Evolutionary conservation across 1,140 invertebrate species (phyloP), one percentile per base, ranked within the genome.

Genomic region (Bombus pyrosoma): DNA sequence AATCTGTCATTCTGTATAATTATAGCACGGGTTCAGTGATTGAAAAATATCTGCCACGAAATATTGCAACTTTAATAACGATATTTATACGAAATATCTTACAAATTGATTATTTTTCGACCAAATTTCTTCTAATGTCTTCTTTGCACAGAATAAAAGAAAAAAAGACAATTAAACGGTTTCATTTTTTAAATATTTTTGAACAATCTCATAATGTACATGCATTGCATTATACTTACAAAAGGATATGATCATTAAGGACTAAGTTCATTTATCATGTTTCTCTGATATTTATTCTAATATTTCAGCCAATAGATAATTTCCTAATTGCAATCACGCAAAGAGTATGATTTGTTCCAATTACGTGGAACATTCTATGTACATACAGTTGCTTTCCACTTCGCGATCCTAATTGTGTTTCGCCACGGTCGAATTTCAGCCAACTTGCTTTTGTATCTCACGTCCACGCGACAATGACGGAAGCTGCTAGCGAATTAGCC

Each of bases 361-460:
- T 68, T 68, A 10, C 66, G 18, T 25, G 34, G 4, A 12, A 34
- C 22, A 4, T 18, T 34, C 9, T 34, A 8, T 37, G 13, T 53
- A 75, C 15, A 25, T n/a, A 37, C 75, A 62, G 34, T n/a, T 25
- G 57, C 57, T 64, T 78, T 18, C 28, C 71, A 47, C n/a, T 73
- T 13, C 34, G 13, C 28, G 34, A 25, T 39, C 25, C 32, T 64
- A 37, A 62, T 62, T 37, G 57, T n/a, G 74, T 43, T 37, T 47
- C 28, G 71, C n/a, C 39, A n/a, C 39, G n/a, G 37, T 64, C 76
- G 25, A 41, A 37, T 39, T 64, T 77, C 28, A 25, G 37, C 28
- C 28, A 34, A 59, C 75, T 77, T 64, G 76, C 76, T 64, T 39
- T 78, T 43, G n/a, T 78, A n/a, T 64, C 34, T 78, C 39, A 39